A percentile compares a stretch with the other conserved stretches of the same genome.
Evolutionary conservation across 2,113 vertebrate species (phyloP).

Genomic region (Mormyrus iriodes): DNA sequence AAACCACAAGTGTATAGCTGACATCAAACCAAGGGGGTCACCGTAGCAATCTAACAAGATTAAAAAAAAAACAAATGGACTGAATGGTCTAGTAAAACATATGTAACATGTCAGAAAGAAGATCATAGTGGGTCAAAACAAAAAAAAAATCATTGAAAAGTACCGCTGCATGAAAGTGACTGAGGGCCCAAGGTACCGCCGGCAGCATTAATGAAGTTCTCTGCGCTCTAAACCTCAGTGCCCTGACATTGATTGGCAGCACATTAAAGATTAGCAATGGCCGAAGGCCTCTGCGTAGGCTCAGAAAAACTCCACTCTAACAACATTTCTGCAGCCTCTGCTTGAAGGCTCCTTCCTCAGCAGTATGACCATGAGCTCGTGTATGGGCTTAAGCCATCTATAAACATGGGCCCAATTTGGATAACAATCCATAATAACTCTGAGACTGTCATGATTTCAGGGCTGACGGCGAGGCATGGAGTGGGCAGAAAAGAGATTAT

Average conservation of each 20-base stretch:
- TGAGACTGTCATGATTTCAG: no score
- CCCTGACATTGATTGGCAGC: conserved; percentile 7
- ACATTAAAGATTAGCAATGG: background rate
- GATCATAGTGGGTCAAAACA: background rate
- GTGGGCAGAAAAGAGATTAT: no score
- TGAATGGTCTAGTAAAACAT: background rate
- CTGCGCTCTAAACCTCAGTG: background rate
- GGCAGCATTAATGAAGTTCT: background rate
- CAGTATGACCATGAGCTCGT: background rate
- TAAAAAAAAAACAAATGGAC: background rate
- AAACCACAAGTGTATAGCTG: background rate
- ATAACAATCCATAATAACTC: background rate
- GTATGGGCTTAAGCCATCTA: background rate
- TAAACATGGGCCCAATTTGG: background rate
- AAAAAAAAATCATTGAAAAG: background rate
- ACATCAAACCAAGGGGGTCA: background rate
- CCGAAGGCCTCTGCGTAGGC: background rate
- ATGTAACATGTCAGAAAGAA: background rate
- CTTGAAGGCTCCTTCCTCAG: background rate
- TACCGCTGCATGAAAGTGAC: background rate
- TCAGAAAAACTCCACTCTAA: background rate
- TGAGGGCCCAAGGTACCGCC: background rate
- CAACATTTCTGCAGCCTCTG: background rate
- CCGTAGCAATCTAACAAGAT: background rate
- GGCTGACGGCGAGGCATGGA: no score